A percentile compares a stretch with the other conserved stretches of the same genome.
These are phyloP conservation scores for Tursiops truncatus DNA, from an alignment of 2,113 vertebrate genomes.

Conservation along the genomic window DNA sequence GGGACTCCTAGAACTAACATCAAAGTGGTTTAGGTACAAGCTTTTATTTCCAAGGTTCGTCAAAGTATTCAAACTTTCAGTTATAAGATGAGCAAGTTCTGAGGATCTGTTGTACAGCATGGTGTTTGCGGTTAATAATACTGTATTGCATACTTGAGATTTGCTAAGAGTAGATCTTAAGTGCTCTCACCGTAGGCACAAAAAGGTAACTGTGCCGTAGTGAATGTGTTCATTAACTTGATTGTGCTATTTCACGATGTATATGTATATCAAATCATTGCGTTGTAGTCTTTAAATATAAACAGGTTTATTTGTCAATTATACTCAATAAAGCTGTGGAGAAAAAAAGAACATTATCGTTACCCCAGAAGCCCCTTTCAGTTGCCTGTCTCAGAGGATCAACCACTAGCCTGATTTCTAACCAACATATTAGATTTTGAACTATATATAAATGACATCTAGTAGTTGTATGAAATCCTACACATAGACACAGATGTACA, in stretches of 20 bases:
- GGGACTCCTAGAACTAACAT: background rate
- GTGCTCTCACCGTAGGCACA: background rate
- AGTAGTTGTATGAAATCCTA: background rate
- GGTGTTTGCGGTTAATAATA: background rate
- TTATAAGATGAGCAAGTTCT: background rate
- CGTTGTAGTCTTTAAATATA: background rate
- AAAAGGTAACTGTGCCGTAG: background rate
- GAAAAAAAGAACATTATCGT: background rate
- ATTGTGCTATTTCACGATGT: background rate
- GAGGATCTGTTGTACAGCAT: background rate
- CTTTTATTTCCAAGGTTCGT: background rate
- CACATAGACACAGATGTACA: background rate
- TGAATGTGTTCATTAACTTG: background rate
- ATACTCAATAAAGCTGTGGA: background rate
- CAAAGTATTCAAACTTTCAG: background rate
- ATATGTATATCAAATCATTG: background rate
- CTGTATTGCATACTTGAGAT: background rate
- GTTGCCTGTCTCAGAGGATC: background rate
- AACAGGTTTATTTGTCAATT: background rate
- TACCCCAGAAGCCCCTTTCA: background rate
- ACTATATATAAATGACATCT: background rate
- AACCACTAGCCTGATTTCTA: background rate
- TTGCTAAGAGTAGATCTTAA: background rate
- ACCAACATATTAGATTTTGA: background rate
- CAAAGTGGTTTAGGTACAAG: background rate